These are phyloP conservation scores for Cyprinodon tularosa DNA, from an alignment of 2,113 vertebrate genomes.

Conservation along the genomic window DNA sequence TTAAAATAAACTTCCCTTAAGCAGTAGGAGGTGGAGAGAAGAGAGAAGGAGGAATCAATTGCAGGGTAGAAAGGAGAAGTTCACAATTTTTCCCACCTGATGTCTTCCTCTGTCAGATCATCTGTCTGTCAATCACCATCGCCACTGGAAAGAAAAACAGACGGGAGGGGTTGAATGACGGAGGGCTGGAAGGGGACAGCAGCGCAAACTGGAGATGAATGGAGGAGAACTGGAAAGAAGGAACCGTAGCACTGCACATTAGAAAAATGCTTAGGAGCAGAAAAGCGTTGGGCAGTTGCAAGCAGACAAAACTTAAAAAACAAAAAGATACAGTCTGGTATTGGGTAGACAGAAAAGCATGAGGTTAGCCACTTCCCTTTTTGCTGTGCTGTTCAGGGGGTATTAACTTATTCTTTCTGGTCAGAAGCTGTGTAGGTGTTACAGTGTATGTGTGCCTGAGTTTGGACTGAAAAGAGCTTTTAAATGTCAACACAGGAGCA, in stretches of 20 bases:
- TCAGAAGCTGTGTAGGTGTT: conserved; percentile 32
- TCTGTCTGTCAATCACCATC: conserved; percentile 81
- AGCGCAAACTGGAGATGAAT: conserved; percentile 33
- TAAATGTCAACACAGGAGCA: conserved; percentile 32
- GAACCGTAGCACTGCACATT: conserved; percentile 30
- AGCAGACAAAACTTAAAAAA: conserved; percentile 26
- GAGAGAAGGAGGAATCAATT: neutral
- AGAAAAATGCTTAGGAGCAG: conserved; percentile 32
- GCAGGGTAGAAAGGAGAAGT: conserved; percentile 45
- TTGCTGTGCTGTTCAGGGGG: conserved; percentile 44
- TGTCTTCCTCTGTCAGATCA: conserved; percentile 80
- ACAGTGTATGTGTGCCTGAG: neutral
- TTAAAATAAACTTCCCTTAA: conserved; percentile 41
- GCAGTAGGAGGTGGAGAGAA: neutral
- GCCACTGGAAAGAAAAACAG: conserved; percentile 53
- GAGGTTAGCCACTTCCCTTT: conserved; percentile 75
- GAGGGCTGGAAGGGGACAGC: conserved; percentile 27
- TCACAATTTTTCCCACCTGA: conserved; percentile 75
- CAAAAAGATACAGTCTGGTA: conserved; percentile 29
- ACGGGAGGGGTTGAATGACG: conserved; percentile 53
- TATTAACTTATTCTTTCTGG: conserved; percentile 24
- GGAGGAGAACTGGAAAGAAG: conserved; percentile 34
- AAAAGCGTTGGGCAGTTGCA: conserved; percentile 45
- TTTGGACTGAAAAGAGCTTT: conserved; percentile 20
- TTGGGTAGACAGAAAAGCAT: conserved; percentile 47